Evolutionary conservation across 2,113 vertebrate genomes (phyloP), one percentile per base, ranked within the genome.

Genomic region (Peromyscus californicus): DNA sequence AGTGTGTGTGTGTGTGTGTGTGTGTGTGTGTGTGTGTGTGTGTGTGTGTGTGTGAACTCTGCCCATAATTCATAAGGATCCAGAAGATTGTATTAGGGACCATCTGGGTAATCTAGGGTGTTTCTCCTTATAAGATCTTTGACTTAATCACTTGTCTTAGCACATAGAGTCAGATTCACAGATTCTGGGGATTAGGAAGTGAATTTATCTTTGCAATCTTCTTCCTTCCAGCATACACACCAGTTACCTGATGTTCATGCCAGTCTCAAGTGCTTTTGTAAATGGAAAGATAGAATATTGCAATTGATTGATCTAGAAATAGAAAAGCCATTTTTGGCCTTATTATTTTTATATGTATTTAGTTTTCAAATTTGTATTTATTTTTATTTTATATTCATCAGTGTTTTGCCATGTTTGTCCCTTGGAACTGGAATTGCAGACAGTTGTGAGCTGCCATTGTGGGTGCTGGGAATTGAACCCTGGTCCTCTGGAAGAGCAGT

Each of bases 261-360:
- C 11, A 78, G 65, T 85, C 59, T 97, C 63, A 80, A 74, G 69
- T 93, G 29, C 90, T 78, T 95, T 95, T 57, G 42, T 63, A 83
- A 76, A 90, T n/a, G 15, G n/a, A 61, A 42, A 94, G 39, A 78
- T n/a, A 92, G 42, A 94, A 91, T 17, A 78, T 67, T 76, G 22
- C 69, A 89, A 93, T 61, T 90, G 57, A 67, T 78, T 67, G 79
- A 15, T 63, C 39, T 88, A 65, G 13, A 83, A 79, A 39, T 51
- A 72, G 51, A 19, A 92, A 95, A 87, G 59, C 26, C 89, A 86
- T 69, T 11, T 94, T 95, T 93, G 42, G 16, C 17, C 95, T 54
- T 91, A 7, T 48, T 69, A 84, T 95, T 65, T n/a, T 82, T n/a
- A 82, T 51, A 51, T n/a, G n/a, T 48, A 48, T 48, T 54, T n/a